Percentiles rank a stretch among this genome's conserved stretches.
Conservation (phyloP, 2,888 invertebrate genomes). For the Lacanobia oleracea region DNA sequence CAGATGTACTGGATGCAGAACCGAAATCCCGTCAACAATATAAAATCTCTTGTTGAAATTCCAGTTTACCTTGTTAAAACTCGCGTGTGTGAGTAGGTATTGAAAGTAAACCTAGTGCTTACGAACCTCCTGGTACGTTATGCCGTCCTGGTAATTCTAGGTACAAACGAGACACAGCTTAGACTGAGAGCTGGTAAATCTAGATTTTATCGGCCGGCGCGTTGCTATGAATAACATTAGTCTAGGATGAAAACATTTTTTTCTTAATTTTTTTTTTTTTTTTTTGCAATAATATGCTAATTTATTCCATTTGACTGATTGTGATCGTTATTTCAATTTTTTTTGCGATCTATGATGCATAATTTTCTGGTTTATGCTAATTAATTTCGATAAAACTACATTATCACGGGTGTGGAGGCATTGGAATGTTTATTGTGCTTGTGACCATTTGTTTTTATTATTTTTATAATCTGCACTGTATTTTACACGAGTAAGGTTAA, state of each 20-base stretch:
- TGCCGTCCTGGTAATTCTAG: conserved; percentile 86
- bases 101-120: conserved; percentile 80
- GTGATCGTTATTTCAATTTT: neutral
- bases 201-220: conserved; percentile 53
- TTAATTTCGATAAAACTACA: conserved; percentile 1
- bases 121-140: conserved; percentile 70
- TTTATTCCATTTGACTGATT: conserved; percentile 3
- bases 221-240: conserved; percentile 19
- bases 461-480: conserved; percentile 3
- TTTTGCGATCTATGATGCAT: conserved; percentile 27
- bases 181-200: conserved; percentile 69
- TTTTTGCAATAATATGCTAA: conserved; percentile 14
- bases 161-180: conserved; percentile 77
- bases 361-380: conserved; percentile 22
- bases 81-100: conserved; percentile 64
- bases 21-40: conserved; percentile 28
- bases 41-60: conserved; percentile 42
- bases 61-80: conserved; percentile 46
- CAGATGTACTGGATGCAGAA: neutral
- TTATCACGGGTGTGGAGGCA: conserved; percentile 9
- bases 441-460: neutral
- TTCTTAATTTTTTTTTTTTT: neutral
- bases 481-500: neutral
- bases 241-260: conserved; percentile 7
- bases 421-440: conserved; percentile 28